Evolutionary conservation across 2,797 vertebrate genomes (phyloP).

Genomic region (Calcarius lapponicus): DNA sequence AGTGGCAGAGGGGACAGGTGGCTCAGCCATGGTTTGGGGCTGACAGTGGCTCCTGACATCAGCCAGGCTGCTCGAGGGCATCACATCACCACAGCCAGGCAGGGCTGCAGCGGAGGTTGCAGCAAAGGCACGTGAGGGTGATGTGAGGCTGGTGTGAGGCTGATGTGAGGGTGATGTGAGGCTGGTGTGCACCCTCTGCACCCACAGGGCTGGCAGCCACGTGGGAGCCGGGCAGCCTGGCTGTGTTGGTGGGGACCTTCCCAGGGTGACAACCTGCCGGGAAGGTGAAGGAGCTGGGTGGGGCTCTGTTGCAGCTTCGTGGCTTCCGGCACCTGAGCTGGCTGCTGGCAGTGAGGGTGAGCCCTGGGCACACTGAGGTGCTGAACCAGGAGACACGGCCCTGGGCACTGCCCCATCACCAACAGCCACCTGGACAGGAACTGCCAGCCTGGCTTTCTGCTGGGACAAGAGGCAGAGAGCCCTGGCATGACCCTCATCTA

Average conservation of each 20-base stretch:
- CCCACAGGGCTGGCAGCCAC: background rate
- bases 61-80: background rate
- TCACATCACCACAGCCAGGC: accelerated
- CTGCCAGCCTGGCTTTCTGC: background rate
- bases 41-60: background rate
- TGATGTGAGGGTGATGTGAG: too few relatives aligned
- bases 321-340: background rate
- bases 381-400: background rate
- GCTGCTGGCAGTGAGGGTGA: background rate
- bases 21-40: background rate
- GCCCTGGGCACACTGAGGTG: background rate
- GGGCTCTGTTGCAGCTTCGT: background rate
- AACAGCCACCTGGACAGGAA: background rate
- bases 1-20: background rate
- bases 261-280: background rate
- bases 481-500: background rate
- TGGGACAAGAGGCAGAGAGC: background rate
- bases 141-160: too few relatives aligned
- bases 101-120: background rate
- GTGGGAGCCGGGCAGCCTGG: background rate
- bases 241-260: background rate
- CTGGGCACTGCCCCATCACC: background rate
- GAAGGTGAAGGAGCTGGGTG: conserved; percentile 5
- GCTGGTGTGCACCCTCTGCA: background rate
- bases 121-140: background rate